These are phyloP conservation scores for Macropis europaea DNA, from an alignment of 2,888 invertebrate genomes.

Conservation along the genomic window DNA sequence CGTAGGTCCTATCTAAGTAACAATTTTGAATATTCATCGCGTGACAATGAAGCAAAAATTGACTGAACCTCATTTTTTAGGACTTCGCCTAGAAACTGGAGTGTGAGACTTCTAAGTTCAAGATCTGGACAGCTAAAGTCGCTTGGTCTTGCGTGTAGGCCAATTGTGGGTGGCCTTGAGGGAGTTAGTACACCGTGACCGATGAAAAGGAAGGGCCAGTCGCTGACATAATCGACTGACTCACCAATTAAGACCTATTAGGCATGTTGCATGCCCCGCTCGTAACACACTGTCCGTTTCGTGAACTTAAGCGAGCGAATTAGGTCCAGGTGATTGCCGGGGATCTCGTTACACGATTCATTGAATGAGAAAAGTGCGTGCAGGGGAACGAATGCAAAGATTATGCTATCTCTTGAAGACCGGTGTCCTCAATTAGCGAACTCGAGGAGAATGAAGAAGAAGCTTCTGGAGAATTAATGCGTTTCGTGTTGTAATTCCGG, in stretches of 20 bases:
- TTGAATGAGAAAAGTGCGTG: neutral
- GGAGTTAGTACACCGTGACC: constrained; percentile 6
- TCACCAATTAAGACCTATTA: constrained; percentile 56
- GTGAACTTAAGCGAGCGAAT: neutral
- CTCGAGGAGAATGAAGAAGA: no score
- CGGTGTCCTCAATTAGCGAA: constrained; percentile 2
- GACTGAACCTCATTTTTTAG: no score
- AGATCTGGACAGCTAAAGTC: constrained; percentile 11
- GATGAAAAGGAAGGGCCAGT: neutral
- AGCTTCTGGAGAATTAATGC: no score
- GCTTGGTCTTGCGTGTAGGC: no score
- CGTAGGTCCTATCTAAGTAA: no score
- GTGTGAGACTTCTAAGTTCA: no score
- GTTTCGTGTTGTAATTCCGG: no score
- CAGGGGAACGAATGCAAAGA: neutral
- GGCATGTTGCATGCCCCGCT: neutral
- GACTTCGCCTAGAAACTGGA: no score
- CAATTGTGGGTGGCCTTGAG: no score
- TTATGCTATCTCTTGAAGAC: neutral
- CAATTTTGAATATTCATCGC: no score
- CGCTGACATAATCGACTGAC: constrained; percentile 47
- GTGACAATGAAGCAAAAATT: no score
- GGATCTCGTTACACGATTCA: constrained; percentile 8
- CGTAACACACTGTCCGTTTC: neutral
- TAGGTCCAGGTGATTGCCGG: neutral